Evolutionary conservation across 2,888 invertebrate species (phyloP), one percentile per base, ranked within the genome.

Genomic region (Drosophila mayaguana): DNA sequence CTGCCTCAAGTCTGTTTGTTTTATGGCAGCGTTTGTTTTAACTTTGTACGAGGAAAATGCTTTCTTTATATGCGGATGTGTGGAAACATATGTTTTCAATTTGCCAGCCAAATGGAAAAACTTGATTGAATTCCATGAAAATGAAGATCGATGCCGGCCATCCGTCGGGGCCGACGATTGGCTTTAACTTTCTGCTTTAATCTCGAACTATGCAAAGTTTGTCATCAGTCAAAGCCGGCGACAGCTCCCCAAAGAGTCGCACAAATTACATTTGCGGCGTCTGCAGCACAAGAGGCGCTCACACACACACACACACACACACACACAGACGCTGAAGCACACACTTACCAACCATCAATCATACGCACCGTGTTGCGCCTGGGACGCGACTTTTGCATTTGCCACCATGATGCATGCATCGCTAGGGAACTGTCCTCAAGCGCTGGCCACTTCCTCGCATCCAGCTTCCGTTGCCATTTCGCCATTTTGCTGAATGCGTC

Each of bases 81-180:
- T 28, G 69, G 76, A 53, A 86, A 78, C 82, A 89, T 81, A 88
- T 86, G 87, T 83, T 87, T 88, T 88, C 81, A 81, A 90, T 90
- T 84, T 86, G 75, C 69, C 54, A 63, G 81, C 32, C 81, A 90
- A 91, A 91, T 89, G 91, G 89, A 81, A 87, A 86, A 81, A 87
- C 87, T 79, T 87, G 87, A 87, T 86, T 86, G 86, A 88, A 86
- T 86, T 86, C 67, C 72, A 53, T 67, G 67, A 70, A 72, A 75
- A 78, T 73, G 72, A 77, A 83, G 86, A 86, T 77, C 78, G 59
- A 68, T 68, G 51, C 38, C 18, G 32, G 59, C 38, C 12, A 32
- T 3, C 50, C 12, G 32, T 4, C 32, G 48, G 6, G 1, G 28
- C n/a, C 12, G n/a, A 9, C 55, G 45, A 45, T 38, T 40, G 43